Evolutionary conservation across 1,140 invertebrate species (phyloP).

Genomic region (Aphelenchoides besseyi): DNA sequence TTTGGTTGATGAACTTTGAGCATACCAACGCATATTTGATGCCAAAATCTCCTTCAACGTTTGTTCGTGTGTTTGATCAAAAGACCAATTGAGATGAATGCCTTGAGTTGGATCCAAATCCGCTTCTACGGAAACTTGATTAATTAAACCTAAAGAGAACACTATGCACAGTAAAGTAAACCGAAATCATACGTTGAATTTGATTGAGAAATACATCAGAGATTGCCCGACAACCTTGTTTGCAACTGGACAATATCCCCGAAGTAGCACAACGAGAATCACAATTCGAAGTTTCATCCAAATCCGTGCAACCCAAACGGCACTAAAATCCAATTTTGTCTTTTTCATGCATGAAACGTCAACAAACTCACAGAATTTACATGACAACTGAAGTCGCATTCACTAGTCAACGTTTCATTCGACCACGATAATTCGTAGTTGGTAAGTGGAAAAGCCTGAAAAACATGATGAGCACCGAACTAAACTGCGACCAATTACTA

Average conservation of each 20-base stretch:
- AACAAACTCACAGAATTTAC: slow-evolving; percentile 40
- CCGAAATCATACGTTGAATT: slow-evolving; percentile 38
- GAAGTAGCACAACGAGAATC: slow-evolving; percentile 31
- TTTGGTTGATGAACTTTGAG: slow-evolving; percentile 33
- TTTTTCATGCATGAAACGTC: no score
- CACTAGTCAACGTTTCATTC: slow-evolving; percentile 23
- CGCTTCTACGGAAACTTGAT: slow-evolving; percentile 42
- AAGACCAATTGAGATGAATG: slow-evolving; percentile 43
- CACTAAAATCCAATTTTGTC: slow-evolving; percentile 29
- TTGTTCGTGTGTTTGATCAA: slow-evolving; percentile 31
- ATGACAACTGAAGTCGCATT: slow-evolving; percentile 47
- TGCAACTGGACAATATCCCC: slow-evolving; percentile 32
- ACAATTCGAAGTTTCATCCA: slow-evolving; percentile 45
- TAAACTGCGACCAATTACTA: slow-evolving; percentile 34
- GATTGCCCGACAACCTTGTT: slow-evolving; percentile 47
- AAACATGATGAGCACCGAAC: neutral
- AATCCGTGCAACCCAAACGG: slow-evolving; percentile 38
- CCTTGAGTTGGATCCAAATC: slow-evolving; percentile 36
- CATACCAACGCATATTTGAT: slow-evolving; percentile 41
- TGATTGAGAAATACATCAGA: slow-evolving; percentile 49
- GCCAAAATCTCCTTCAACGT: slow-evolving; percentile 43
- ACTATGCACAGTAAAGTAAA: neutral
- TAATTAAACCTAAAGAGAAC: slow-evolving; percentile 31
- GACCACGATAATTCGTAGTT: slow-evolving; percentile 28
- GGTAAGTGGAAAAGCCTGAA: slow-evolving; percentile 40